Evolutionary conservation across 2,888 invertebrate species (phyloP), one percentile per base, ranked within the genome.

Genomic region (Erebia ligea): DNA sequence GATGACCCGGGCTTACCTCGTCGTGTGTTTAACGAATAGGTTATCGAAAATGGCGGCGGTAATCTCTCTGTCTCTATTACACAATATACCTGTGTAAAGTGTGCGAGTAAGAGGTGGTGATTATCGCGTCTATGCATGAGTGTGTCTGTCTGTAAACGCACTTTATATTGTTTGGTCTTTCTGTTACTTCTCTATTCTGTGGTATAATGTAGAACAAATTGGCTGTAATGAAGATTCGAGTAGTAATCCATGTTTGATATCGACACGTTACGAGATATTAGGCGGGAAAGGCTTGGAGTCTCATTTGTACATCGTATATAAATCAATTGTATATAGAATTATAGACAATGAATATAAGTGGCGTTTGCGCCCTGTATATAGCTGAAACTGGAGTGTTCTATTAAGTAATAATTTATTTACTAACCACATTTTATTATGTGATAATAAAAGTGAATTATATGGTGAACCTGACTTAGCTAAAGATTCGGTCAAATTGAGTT

Each of bases 241-340:
- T 70, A 62, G 66, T 40, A 25, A 58, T 61, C n/a, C 45, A 54
- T 65, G 54, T 69, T 65, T 52, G 61, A 61, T 69, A 69, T 65
- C 52, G 59, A 59, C 52, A 42, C 13, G 64, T 42, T 66, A 25
- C 21, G 15, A 56, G 15, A 45, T 48, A 62, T 45, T 56, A 56
- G 19, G 25, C 21, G 57, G 56, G 19, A 62, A 67, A 61, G 70
- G 70, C 69, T 69, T 54, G 54, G 59, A 62, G 66, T 56, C 70
- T 67, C 54, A 61, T 62, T 54, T 66, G 69, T 69, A 69, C 65
- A 69, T 61, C 69, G 25, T 66, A 65, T 69, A 34, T 59, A 66
- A 69, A 59, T 69, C 42, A 66, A 61, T 66, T 70, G 66, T 70
- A 61, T 62, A 70, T 66, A n/a, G n/a, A n/a, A n/a, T n/a, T n/a